Evolutionary conservation across 2,113 vertebrate genomes (phyloP).

Genomic region (Ammodytes marinus): DNA sequence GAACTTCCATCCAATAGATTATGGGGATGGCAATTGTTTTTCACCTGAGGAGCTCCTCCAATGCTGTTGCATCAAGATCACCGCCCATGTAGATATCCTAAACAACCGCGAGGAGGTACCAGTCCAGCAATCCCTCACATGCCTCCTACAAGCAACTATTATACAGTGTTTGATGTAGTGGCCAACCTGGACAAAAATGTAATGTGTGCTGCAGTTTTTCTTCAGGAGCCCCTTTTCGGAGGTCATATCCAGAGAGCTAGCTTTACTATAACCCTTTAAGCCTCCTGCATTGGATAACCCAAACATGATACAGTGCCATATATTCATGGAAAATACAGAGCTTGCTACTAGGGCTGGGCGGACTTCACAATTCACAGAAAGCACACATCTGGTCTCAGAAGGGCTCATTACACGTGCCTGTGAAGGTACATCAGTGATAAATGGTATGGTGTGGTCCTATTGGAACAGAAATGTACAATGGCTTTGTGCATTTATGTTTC

Average conservation of each 20-base stretch:
- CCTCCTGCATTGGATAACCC: background rate
- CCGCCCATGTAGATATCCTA: background rate
- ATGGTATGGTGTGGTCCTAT: conserved; percentile 2
- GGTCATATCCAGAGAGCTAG: background rate
- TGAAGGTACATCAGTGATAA: conserved; percentile 20
- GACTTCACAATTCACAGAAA: background rate
- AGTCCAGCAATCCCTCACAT: background rate
- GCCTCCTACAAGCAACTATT: background rate
- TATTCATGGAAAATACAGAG: background rate
- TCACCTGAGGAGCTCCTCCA: background rate
- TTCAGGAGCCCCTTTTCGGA: background rate
- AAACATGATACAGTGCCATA: background rate
- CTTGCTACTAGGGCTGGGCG: background rate
- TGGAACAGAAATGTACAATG: background rate
- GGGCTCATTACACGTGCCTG: conserved; percentile 18
- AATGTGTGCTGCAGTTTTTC: background rate
- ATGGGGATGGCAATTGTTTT: conserved; percentile 5
- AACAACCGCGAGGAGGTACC: background rate
- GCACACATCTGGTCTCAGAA: conserved; percentile 24
- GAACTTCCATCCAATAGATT: conserved; percentile 12
- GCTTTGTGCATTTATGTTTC: background rate
- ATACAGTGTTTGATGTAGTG: background rate
- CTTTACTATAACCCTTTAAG: background rate
- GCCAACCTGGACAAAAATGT: background rate
- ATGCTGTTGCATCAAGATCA: background rate